Evolutionary conservation across 2,797 vertebrate genomes (phyloP).

Genomic region (Cossypha caffra): DNA sequence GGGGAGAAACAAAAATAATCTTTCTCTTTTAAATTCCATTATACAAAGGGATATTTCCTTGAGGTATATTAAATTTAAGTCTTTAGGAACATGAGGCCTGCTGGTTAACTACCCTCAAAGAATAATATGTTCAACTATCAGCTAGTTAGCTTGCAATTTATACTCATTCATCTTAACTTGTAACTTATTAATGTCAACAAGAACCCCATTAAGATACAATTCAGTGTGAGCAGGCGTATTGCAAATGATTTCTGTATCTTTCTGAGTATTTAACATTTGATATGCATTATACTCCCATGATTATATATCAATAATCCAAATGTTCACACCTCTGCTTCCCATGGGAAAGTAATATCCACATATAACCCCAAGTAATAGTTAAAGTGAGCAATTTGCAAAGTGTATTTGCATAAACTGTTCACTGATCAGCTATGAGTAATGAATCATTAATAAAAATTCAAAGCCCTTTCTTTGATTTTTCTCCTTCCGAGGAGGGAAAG

Average conservation of each 20-base stretch:
- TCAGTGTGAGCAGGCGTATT: background rate
- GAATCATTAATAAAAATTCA: conserved; percentile 50
- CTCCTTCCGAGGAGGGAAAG: conserved; percentile 2
- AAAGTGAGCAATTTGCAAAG: conserved; percentile 30
- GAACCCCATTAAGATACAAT: conserved; percentile 2
- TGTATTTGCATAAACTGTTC: conserved; percentile 47
- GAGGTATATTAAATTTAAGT: background rate
- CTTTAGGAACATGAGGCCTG: background rate
- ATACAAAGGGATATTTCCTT: background rate
- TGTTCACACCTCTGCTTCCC: conserved; percentile 21
- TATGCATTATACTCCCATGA: background rate
- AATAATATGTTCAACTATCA: background rate
- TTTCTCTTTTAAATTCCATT: background rate
- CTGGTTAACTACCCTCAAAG: conserved; percentile 1
- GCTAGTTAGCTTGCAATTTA: conserved; percentile 7
- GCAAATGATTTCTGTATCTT: conserved; percentile 30
- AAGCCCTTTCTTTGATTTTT: conserved; percentile 33
- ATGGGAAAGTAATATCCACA: background rate
- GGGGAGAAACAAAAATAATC: background rate
- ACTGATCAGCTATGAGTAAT: conserved; percentile 25
- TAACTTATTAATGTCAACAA: conserved; percentile 40
- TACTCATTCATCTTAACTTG: conserved; percentile 15
- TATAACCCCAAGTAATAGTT: background rate
- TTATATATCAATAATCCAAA: conserved; percentile 31
- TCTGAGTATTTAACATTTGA: background rate